Evolutionary conservation across 2,113 vertebrate species (phyloP).

Genomic region (Sorex araneus): DNA sequence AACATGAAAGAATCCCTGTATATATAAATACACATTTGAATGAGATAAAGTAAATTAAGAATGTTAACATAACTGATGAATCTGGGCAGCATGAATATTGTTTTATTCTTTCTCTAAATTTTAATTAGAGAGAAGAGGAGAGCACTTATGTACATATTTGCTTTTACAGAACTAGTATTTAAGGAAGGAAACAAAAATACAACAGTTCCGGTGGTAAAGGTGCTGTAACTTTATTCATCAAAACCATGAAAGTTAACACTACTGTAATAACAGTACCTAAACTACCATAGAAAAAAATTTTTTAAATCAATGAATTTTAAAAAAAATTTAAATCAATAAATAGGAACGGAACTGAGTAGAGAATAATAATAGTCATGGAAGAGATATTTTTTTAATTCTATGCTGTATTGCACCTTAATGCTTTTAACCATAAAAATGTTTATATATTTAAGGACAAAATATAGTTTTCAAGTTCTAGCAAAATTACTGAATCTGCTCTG

Average conservation of each 20-base stretch:
- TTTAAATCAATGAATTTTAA: too few relatives aligned
- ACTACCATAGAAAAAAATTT: too few relatives aligned
- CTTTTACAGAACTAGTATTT: background rate
- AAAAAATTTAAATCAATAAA: background rate
- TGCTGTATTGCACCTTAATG: conserved; percentile 19
- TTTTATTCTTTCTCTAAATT: conserved; percentile 41
- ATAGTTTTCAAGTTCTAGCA: conserved; percentile 27
- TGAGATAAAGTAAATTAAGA: conserved; percentile 41
- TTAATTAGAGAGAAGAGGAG: background rate
- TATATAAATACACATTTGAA: conserved; percentile 1
- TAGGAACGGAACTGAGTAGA: background rate
- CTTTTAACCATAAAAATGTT: conserved; percentile 50
- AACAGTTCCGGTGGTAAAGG: too few relatives aligned
- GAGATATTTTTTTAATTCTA: conserved; percentile 6
- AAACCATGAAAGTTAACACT: too few relatives aligned
- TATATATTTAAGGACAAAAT: conserved; percentile 54
- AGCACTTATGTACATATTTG: conserved; percentile 20
- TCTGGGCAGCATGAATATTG: background rate
- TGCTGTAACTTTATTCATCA: too few relatives aligned
- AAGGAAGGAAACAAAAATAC: too few relatives aligned
- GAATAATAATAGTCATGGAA: background rate
- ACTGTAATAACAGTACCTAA: too few relatives aligned
- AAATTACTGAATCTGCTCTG: conserved; percentile 51
- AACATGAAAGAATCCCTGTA: background rate
- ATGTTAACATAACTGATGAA: conserved; percentile 31